Conservation (phyloP, 2,888 invertebrate genomes). For the Nowickia ferox region DNA sequence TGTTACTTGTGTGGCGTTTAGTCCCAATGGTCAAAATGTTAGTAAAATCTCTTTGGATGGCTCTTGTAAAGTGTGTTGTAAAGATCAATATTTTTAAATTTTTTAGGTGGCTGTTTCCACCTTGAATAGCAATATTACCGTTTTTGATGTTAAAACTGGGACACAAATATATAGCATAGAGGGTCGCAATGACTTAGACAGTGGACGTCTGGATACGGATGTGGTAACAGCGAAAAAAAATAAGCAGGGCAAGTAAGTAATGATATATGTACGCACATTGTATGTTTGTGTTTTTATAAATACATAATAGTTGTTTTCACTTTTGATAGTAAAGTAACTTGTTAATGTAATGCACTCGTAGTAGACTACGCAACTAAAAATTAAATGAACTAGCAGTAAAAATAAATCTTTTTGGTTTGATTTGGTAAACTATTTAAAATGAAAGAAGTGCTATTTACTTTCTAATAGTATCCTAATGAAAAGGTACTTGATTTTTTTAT, state of each 20-base stretch:
- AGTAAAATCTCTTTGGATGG: slow-evolving; percentile 39
- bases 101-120: slow-evolving; percentile 93
- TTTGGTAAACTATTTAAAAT: no score
- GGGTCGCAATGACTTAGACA: slow-evolving; percentile 94
- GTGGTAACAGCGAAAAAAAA: slow-evolving; percentile 93
- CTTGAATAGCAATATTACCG: slow-evolving; percentile 92
- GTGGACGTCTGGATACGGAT: slow-evolving; percentile 92
- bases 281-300: neutral
- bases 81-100: neutral
- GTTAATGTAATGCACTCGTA: no score
- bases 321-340: no score
- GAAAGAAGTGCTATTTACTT: no score
- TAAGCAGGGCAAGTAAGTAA: slow-evolving; percentile 91
- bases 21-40: slow-evolving; percentile 94
- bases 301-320: neutral
- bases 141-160: slow-evolving; percentile 89
- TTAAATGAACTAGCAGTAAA: no score
- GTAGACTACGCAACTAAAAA: no score
- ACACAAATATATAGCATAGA: slow-evolving; percentile 92
- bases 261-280: neutral
- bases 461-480: no score
- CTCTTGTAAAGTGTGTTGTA: neutral
- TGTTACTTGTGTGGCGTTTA: slow-evolving; percentile 92
- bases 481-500: no score
- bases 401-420: no score